Percentiles rank a stretch among this genome's conserved stretches.
These are phyloP conservation scores for Brachyalestes nurse DNA, from an alignment of 2,797 vertebrate genomes.

Conservation along the genomic window DNA sequence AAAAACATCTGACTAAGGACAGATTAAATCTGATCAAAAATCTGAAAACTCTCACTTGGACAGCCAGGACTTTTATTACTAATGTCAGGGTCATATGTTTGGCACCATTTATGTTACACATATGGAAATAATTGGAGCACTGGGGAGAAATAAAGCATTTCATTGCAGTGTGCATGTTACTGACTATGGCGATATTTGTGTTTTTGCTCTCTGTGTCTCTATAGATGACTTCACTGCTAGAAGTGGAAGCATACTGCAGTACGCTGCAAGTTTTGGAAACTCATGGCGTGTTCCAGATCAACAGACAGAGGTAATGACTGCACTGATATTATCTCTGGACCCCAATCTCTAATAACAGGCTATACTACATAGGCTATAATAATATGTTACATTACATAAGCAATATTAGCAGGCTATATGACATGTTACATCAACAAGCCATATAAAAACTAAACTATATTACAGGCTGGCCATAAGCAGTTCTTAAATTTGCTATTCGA, in stretches of 20 bases:
- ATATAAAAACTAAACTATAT: too few relatives aligned
- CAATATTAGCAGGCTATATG: too few relatives aligned
- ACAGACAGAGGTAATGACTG: constrained; percentile 72
- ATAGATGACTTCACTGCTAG: constrained; percentile 85
- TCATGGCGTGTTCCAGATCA: constrained; percentile 85
- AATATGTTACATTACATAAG: too few relatives aligned
- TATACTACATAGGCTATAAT: too few relatives aligned
- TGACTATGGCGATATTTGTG: neutral
- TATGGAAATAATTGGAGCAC: neutral
- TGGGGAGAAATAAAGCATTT: neutral
- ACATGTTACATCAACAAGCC: too few relatives aligned
- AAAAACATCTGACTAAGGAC: neutral
- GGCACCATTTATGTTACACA: neutral
- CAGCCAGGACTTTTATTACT: neutral
- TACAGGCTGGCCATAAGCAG: too few relatives aligned
- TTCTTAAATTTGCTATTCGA: too few relatives aligned
- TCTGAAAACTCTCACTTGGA: neutral
- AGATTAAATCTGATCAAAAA: too few relatives aligned
- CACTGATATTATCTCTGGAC: too few relatives aligned
- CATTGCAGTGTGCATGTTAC: neutral
- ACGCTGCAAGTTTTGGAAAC: constrained; percentile 85
- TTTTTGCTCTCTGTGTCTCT: neutral
- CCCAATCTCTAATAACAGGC: too few relatives aligned
- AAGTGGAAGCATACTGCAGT: constrained; percentile 69
- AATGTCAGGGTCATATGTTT: neutral